phyloP scores from a whole-genome alignment of 2,888 invertebrate genomes.

The Melanostoma scalare region DNA sequence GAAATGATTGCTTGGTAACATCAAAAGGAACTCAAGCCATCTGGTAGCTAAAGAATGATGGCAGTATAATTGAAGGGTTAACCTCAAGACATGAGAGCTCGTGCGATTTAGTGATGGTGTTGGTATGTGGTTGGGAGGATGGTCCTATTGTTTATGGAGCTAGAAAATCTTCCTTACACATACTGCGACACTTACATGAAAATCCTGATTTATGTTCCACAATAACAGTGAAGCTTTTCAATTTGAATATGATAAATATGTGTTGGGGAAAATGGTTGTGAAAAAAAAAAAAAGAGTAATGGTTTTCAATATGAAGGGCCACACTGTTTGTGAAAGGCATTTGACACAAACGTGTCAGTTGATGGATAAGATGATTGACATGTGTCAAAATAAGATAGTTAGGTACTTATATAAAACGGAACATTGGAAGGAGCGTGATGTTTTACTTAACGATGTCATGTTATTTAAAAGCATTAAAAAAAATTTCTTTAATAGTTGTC shows the following conservation, averaged over 20 bases:
- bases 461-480: no score
- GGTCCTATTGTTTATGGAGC: slow-evolving; percentile 3
- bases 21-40: slow-evolving; percentile 58
- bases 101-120: slow-evolving; percentile 27
- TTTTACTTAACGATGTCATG: not conserved
- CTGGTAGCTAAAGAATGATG: slow-evolving; percentile 56
- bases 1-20: slow-evolving; percentile 42
- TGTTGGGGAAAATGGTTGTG: not conserved
- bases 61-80: slow-evolving; percentile 65
- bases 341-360: not conserved
- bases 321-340: no score
- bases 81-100: slow-evolving; percentile 47
- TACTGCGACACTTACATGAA: slow-evolving; percentile 1
- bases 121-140: not conserved
- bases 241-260: slow-evolving; percentile 31
- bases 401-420: not conserved
- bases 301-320: no score
- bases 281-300: not conserved
- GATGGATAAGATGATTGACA: slow-evolving; percentile 35
- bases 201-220: slow-evolving; percentile 24
- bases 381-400: slow-evolving; percentile 12
- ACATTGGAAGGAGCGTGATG: not conserved
- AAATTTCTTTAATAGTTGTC: no score
- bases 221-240: slow-evolving; percentile 14
- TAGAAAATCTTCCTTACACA: not conserved